Evolutionary conservation across 2,113 vertebrate species (phyloP), one percentile per base, ranked within the genome.

Genomic region (Pomatostomus ruficeps): DNA sequence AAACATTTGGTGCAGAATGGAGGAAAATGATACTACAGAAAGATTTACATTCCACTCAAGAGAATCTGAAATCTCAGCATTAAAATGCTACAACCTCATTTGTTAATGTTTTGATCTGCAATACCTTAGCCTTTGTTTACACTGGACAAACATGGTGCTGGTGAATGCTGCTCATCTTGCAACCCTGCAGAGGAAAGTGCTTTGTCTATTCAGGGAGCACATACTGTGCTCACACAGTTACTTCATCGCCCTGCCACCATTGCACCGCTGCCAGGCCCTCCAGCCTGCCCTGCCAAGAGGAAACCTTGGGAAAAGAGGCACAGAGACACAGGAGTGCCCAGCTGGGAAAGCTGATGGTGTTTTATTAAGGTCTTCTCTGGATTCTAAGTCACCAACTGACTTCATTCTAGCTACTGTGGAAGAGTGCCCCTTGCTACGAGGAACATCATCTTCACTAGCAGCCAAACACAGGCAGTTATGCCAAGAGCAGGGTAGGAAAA

Each of bases 221-320:
- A 0, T n/a, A 46, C 26, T 40, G 57, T 72, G 40, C 43, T 82
- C 66, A 31, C 3, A 12, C 1, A 5, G 55, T 82, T 82, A 23
- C 74, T 91, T 75, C 82, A 78, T 33, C 0, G 0, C 28, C 20
- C 20, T 3, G 8, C 8, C 49, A 35, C 35, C 20, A 23, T 5
- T 7, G 2, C 43, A 4, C 8, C 0, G 0, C 17, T 46, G 45
- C 72, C 3, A 7, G 42, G 49, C 28, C n/a, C 46, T 77, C 38
- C n/a, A 29, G 22, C 49, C 31, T 52, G 31, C 31, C n/a, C 49
- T 73, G 49, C 22, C 2, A 10, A 57, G 51, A 77, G 49, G 8
- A 93, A 88, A 38, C 70, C 49, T 73, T 5, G 3, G 15, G 21
- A 42, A 51, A 87, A 35, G 42, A 78, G 10, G 33, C 40, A 42